Base-by-base conservation (phyloP, 1,140 invertebrate genomes). In the Himalopsyche phryganea region DNA sequence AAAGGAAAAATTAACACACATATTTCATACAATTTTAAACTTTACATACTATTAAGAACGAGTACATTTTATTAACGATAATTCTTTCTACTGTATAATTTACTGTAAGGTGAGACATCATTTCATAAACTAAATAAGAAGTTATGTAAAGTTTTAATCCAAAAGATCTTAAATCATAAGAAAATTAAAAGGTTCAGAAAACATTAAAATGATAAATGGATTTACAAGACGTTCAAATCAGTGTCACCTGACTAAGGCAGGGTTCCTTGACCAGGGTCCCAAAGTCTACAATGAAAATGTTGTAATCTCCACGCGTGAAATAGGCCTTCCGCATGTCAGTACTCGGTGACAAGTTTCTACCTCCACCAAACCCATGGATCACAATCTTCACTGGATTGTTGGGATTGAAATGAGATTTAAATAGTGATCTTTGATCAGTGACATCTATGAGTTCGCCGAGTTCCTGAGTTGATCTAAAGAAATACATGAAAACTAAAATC, bases 281-380 rank as follows among this genome's bases (percentile, higher is more conserved):
- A 69, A 91, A 91, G 76, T 92, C 88, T n/a, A 91, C 89, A 44
- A 92, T 90, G 63, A 92, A 89, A 46, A 92, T 86, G 67, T 92
- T 92, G 69, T 91, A 92, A 66, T 91, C 80, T 48, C 89, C 89
- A 55, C 83, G 77, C 20, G 81, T 78, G 71, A 91, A 92, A 69
- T 90, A 92, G 0, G 89, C 90, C 72, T 87, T 82, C 46, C 90
- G 76, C 69, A 92, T 81, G 71, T 92, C 89, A 1, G 89, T 90
- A 71, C 88, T 91, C 0, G 89, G 90, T 5, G 86, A 85, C 14
- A 88, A 75, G 67, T 87, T 85, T 48, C 89, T 74, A 0, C 89
- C 89, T 0, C 89, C 89, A 0, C 88, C 88, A 65, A 91, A 92
- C 11, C 90, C 90, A 67, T 91, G 89, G 11, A 92, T 88, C 10